Percentiles rank a stretch among this genome's conserved stretches.
Evolutionary conservation across 2,888 invertebrate genomes (phyloP).

Genomic region (Lumbricus terrestris): DNA sequence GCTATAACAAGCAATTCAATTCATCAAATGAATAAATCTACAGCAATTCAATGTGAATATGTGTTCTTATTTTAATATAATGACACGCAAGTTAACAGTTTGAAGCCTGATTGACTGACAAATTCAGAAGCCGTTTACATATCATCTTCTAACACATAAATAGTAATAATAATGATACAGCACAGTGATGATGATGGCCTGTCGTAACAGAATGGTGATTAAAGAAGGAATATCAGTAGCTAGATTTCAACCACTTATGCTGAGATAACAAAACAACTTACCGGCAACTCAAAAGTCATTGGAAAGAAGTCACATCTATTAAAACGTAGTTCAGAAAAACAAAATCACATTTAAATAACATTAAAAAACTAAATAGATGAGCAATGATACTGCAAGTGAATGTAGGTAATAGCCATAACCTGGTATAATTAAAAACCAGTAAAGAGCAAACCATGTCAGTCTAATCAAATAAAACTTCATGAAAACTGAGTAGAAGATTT

Average conservation of each 20-base stretch:
- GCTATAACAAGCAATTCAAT: too few relatives aligned
- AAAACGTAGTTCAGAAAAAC: constrained; percentile 33
- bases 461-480: too few relatives aligned
- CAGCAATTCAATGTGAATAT: too few relatives aligned
- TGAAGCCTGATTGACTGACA: too few relatives aligned
- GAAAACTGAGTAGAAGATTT: too few relatives aligned
- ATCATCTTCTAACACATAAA: too few relatives aligned
- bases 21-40: too few relatives aligned
- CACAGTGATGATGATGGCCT: background rate
- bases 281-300: constrained; percentile 67
- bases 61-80: too few relatives aligned
- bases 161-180: too few relatives aligned
- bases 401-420: background rate
- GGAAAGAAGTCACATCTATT: constrained; percentile 65
- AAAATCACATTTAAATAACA: background rate
- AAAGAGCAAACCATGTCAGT: background rate
- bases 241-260: background rate
- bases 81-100: too few relatives aligned
- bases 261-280: constrained; percentile 45
- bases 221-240: background rate
- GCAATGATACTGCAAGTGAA: background rate
- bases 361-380: background rate
- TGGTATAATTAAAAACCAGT: background rate
- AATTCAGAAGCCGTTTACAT: too few relatives aligned
- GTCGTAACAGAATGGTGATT: background rate